phyloP scores from a whole-genome alignment of 2,113 vertebrate genomes.

The Colossoma macropomum region DNA sequence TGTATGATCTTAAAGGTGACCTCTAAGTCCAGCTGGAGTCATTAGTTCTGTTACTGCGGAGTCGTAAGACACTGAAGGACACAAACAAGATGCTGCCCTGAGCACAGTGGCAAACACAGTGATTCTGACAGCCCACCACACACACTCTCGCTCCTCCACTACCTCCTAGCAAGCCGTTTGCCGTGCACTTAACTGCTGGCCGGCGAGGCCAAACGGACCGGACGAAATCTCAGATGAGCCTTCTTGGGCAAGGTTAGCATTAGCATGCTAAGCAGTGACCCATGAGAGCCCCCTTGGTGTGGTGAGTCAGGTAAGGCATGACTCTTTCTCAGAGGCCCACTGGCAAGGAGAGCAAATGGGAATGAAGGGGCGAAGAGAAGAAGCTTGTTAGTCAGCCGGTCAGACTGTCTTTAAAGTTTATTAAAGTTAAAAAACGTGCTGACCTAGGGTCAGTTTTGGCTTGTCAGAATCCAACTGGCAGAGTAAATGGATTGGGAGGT shows the following conservation, averaged over 20 bases:
- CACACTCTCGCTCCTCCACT: conserved; percentile 10
- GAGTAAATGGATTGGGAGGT: too few relatives aligned
- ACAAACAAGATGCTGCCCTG: conserved; percentile 55
- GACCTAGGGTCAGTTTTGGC: not conserved
- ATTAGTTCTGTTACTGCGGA: conserved; percentile 44
- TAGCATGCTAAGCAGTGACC: conserved; percentile 70
- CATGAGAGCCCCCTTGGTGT: conserved; percentile 77
- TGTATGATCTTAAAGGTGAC: not conserved
- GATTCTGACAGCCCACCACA: conserved; percentile 55
- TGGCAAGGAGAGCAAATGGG: conserved; percentile 60
- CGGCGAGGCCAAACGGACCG: conserved; percentile 67
- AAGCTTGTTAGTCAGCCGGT: conserved; percentile 53
- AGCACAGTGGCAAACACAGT: conserved; percentile 43
- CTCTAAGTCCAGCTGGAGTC: conserved; percentile 14
- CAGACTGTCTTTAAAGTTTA: not conserved
- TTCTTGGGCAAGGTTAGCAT: conserved; percentile 74
- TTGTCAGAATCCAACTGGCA: too few relatives aligned
- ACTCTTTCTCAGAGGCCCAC: conserved; percentile 64
- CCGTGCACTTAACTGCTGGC: conserved; percentile 61
- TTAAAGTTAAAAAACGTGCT: not conserved
- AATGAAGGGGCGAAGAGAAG: conserved; percentile 37
- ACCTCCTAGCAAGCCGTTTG: conserved; percentile 13
- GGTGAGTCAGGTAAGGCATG: conserved; percentile 77
- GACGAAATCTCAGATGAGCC: conserved; percentile 49
- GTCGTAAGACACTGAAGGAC: conserved; percentile 61